Evolutionary conservation across 2,113 vertebrate species (phyloP).

Genomic region (Morone saxatilis): DNA sequence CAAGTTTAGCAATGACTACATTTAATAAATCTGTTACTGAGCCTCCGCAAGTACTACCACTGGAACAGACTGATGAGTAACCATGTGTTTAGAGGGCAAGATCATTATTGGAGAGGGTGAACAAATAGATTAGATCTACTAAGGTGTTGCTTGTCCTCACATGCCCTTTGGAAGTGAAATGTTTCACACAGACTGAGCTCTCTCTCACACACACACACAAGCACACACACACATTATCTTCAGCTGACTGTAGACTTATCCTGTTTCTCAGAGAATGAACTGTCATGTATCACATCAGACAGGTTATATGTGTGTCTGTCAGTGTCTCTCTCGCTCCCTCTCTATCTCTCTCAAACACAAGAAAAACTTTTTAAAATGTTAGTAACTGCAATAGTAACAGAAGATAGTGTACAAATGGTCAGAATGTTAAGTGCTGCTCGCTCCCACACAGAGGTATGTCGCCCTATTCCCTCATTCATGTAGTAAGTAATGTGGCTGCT

Average conservation of each 20-base stretch:
- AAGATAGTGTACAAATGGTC: slow-evolving; percentile 12
- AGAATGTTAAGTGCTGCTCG: slow-evolving; percentile 1
- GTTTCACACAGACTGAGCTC: neutral
- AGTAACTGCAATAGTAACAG: neutral
- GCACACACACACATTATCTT: neutral
- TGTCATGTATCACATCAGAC: neutral
- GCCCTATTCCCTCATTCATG: slow-evolving; percentile 19
- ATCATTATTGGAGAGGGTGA: slow-evolving; percentile 15
- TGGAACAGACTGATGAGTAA: neutral
- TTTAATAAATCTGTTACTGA: neutral
- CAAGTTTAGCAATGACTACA: neutral
- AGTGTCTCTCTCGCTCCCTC: neutral
- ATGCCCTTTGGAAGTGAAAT: slow-evolving; percentile 30
- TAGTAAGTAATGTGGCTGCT: slow-evolving; percentile 48
- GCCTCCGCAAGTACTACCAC: neutral
- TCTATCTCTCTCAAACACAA: neutral
- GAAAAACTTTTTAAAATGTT: neutral
- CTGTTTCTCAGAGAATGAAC: neutral
- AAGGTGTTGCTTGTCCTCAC: slow-evolving; percentile 53
- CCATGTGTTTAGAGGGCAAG: neutral
- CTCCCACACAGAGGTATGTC: neutral
- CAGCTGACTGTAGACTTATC: neutral
- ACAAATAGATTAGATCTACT: slow-evolving; percentile 6
- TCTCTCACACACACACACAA: slow-evolving; percentile 9
- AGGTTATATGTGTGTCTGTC: neutral